Base-by-base conservation (phyloP, 2,888 invertebrate species). In the Panzeria rudis region DNA sequence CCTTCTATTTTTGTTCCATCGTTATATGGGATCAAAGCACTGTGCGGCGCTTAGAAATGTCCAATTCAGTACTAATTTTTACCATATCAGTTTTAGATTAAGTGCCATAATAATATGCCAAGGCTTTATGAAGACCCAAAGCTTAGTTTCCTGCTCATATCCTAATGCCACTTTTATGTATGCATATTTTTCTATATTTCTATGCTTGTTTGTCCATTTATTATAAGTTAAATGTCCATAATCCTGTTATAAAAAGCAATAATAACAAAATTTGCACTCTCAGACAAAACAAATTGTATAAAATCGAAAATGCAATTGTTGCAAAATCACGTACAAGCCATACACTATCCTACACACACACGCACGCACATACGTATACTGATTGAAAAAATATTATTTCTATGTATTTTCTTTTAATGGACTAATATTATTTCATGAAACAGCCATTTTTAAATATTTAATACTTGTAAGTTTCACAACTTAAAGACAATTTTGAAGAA, bases 321-420 rank as follows among this genome's bases (percentile, higher is more conserved):
- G 72, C 76, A 81, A 80, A 81, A 81, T 80, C 84, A 84, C 84
- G 80, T 84, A 80, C 54, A 52, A 71, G n/a, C n/a, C n/a, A 32
- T 15, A 66, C 25, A 56, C 17, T 59, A 17, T 35, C n/a, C 11
- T 3, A 41, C 23, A 20, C 29, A 44, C 17, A 54, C 11, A 41
- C 62, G 20, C 13, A 59, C n/a, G 41, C n/a, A 47, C 35, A 50
- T 6, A 23, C 20, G 1, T 6, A 25, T 1, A 52, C 47, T 41
- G 32, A 52, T 78, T 78, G 73, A 17, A 66, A 72, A 78, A 78
- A 68, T 77, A 68, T 76, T 73, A 83, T 78, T 83, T 75, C 75
- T 75, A 79, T 75, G 72, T 44, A 41, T 69, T 50, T 81, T 61
- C 66, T 56, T 23, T 73, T 68, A 81, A 75, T 81, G 75, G 68